These are phyloP conservation scores for Opisthocomus hoazin DNA, from an alignment of 2,113 vertebrate genomes.

Conservation along the genomic window DNA sequence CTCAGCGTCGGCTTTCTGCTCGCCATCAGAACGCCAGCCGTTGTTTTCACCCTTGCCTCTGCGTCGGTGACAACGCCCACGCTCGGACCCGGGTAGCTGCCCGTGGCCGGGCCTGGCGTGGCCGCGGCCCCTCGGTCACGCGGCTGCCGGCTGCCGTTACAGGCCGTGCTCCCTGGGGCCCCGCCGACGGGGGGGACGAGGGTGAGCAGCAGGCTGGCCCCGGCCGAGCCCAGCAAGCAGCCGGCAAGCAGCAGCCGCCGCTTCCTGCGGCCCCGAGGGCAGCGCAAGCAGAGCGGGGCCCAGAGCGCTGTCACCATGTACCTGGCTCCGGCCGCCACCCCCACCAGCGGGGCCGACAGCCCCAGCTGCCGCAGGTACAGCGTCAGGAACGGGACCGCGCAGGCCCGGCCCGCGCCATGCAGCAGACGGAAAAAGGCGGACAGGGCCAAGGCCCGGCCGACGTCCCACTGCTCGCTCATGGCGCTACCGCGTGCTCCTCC, in stretches of 20 bases:
- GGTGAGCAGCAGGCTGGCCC: constrained; percentile 69
- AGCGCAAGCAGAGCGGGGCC: constrained; percentile 71
- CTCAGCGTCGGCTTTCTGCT: background rate
- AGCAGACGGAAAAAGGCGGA: constrained; percentile 78
- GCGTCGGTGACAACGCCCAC: accelerated
- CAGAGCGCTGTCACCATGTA: constrained; percentile 73
- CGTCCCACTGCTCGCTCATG: constrained; percentile 85
- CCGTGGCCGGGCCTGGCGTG: background rate
- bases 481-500: background rate
- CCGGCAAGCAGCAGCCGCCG: constrained; percentile 67
- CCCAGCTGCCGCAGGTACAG: constrained; percentile 84
- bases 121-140: background rate
- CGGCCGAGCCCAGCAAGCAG: constrained; percentile 73
- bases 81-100: background rate
- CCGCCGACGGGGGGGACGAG: constrained; percentile 63
- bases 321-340: constrained; percentile 77
- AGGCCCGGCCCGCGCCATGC: constrained; percentile 71
- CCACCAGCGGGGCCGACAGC: constrained; percentile 75
- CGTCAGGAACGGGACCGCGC: constrained; percentile 84
- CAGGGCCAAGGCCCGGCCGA: constrained; percentile 73
- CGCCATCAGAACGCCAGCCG: background rate
- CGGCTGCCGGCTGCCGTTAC: constrained; percentile 49
- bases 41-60: accelerated
- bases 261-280: constrained; percentile 72
- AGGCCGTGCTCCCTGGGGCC: background rate